Evolutionary conservation across 2,797 vertebrate genomes (phyloP).

Genomic region (Labeo calbasu): DNA sequence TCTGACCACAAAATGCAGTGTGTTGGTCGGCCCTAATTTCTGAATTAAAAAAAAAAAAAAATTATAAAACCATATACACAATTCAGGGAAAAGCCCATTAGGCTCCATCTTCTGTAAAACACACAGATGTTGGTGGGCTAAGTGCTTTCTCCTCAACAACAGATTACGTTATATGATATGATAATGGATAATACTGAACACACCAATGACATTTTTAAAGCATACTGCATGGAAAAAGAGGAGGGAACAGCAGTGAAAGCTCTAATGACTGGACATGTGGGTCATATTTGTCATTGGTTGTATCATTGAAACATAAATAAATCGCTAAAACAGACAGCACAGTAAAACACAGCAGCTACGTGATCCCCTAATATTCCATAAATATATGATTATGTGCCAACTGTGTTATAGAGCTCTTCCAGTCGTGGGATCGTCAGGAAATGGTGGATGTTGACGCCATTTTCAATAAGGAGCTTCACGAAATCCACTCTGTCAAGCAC

Average conservation of each 20-base stretch:
- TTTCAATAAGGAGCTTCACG: constrained; percentile 94
- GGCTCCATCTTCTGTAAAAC: neutral
- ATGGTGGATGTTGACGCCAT: constrained; percentile 95
- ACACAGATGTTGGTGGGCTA: constrained; percentile 26
- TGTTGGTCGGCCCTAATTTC: constrained; percentile 91
- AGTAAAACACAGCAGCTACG: neutral
- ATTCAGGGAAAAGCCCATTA: constrained; percentile 11
- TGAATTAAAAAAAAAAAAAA: constrained; percentile 49
- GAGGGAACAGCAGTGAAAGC: neutral
- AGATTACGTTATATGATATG: constrained; percentile 23
- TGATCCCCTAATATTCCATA: neutral
- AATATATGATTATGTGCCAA: constrained; percentile 66
- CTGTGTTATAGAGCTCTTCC: constrained; percentile 97
- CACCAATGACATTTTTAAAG: neutral
- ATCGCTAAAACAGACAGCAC: neutral
- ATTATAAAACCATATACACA: neutral
- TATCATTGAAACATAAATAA: neutral
- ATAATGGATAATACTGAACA: constrained; percentile 26
- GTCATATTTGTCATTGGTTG: neutral
- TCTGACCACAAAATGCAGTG: constrained; percentile 89
- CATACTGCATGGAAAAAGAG: constrained; percentile 4
- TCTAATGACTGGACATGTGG: constrained; percentile 9
- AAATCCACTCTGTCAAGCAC: constrained; percentile 96
- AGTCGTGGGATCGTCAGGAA: constrained; percentile 95
- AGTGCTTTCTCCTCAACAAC: constrained; percentile 24